phyloP scores from a whole-genome alignment of 2,888 invertebrate genomes.

The Abscondita cerata region DNA sequence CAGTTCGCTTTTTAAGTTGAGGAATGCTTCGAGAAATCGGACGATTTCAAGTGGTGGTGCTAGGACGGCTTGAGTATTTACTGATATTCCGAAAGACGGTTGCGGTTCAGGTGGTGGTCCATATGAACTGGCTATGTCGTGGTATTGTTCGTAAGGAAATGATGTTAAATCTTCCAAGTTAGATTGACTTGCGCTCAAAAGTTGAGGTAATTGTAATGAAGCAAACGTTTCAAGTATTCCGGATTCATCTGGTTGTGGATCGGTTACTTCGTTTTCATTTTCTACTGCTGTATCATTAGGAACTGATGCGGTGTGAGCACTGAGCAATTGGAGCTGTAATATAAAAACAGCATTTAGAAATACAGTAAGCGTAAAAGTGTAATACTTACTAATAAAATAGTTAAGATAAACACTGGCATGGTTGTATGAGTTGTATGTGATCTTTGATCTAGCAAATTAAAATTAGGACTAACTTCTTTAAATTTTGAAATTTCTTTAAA shows the following conservation, averaged over 20 bases:
- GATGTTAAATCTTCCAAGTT: background rate
- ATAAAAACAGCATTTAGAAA: no score
- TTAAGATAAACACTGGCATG: no score
- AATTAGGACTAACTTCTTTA: no score
- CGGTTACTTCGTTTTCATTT: background rate
- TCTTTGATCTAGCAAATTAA: no score
- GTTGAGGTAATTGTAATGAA: background rate
- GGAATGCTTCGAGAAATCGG: slow-evolving; percentile 42
- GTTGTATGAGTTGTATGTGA: no score
- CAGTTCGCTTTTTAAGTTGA: slow-evolving; percentile 44
- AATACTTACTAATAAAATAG: no score
- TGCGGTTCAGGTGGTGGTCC: slow-evolving; percentile 8
- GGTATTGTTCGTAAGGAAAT: slow-evolving; percentile 11
- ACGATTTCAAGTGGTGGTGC: slow-evolving; percentile 44
- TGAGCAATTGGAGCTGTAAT: no score
- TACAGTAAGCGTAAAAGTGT: no score
- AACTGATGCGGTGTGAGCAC: no score
- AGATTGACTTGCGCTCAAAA: background rate
- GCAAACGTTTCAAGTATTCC: no score
- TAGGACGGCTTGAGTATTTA: slow-evolving; percentile 20
- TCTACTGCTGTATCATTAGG: no score
- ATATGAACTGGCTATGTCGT: slow-evolving; percentile 7
- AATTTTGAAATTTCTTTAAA: no score
- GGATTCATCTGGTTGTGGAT: background rate
- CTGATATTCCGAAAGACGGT: slow-evolving; percentile 12